Conservation (phyloP, 2,797 vertebrate genomes). For the Coregonus ussuriensis region DNA sequence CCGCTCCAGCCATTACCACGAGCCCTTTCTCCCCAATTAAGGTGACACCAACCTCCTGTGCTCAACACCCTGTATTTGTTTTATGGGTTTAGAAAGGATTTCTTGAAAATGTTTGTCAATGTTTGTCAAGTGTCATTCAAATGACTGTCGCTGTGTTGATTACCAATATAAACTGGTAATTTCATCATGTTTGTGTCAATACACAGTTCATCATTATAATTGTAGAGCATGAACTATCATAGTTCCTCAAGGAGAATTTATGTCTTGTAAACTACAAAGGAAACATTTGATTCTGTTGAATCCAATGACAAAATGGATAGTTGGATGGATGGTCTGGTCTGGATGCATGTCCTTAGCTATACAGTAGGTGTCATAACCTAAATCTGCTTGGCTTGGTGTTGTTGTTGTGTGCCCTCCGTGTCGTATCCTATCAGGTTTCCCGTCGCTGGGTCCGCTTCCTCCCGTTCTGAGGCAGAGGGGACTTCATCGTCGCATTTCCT, state of each 20-base stretch:
- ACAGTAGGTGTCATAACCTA: conserved; percentile 16
- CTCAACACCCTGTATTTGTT: conserved; percentile 39
- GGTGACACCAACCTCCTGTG: neutral
- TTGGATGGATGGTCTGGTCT: neutral
- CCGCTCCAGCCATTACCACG: too few relatives aligned
- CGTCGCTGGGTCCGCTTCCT: conserved; percentile 94
- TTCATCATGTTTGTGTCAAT: neutral
- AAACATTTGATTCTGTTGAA: too few relatives aligned
- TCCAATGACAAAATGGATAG: too few relatives aligned
- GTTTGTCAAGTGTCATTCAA: conserved; percentile 51
- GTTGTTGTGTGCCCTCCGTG: conserved; percentile 19
- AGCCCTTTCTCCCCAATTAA: too few relatives aligned
- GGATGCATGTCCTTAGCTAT: neutral
- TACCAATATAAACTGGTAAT: conserved; percentile 40
- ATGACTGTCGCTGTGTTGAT: conserved; percentile 60
- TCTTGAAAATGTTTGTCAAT: conserved; percentile 30
- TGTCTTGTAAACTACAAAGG: too few relatives aligned
- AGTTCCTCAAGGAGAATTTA: too few relatives aligned
- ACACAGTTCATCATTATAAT: neutral
- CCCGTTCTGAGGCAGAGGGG: conserved; percentile 84
- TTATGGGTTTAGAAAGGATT: conserved; percentile 27
- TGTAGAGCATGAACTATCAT: neutral
- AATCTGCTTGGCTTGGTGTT: conserved; percentile 28
- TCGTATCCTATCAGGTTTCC: conserved; percentile 69
- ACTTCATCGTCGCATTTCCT: conserved; percentile 65